Evolutionary conservation across 2,113 vertebrate species (phyloP), one percentile per base, ranked within the genome.

Genomic region (Machaerirhynchus nigripectus): DNA sequence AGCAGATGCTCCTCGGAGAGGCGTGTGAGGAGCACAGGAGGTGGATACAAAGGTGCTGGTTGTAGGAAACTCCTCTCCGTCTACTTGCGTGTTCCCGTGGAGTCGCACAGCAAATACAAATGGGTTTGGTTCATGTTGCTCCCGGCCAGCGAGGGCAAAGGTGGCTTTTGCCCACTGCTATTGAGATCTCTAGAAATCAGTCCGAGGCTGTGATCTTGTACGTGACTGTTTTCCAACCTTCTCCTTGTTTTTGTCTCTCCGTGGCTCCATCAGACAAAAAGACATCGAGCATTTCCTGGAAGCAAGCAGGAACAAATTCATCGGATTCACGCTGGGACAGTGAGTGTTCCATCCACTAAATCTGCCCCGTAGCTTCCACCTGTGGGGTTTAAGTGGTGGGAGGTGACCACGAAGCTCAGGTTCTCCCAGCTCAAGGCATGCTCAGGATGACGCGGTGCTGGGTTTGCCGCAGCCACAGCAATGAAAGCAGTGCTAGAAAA

Each of bases 241-340:
- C 69, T 94, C 44, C 94, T 61, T 23, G 18, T 2, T 87, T 78
- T 57, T 37, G 13, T 91, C 53, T 89, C 49, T 81, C 52, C 9
- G 22, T 52, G 69, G 16, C 75, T 96, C 92, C 95, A 87, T 89
- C 98, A 99, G 99, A 93, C 99, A 99, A 97, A 99, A 99, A 57
- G 99, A 99, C 97, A 99, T 99, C 5, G 99, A 99, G 93, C 98
- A 99, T 73, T 99, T 99, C 95, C 98, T 99, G 75, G 99, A 99
- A 93, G 98, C 98, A 3, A 99, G 99, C 95, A 98, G 99, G 78
- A 99, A 99, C 98, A 99, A 99, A 94, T 99, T 99, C 98, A 99
- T 99, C 11, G 99, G 99, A 42, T 99, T 99, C 90, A 99, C 99
- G 3, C 96, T 99, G 90, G 99, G 99, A 75, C 99, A 98, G 99